phyloP scores from a whole-genome alignment of 1,140 invertebrate genomes.

The Polypedilum vanderplanki region DNA sequence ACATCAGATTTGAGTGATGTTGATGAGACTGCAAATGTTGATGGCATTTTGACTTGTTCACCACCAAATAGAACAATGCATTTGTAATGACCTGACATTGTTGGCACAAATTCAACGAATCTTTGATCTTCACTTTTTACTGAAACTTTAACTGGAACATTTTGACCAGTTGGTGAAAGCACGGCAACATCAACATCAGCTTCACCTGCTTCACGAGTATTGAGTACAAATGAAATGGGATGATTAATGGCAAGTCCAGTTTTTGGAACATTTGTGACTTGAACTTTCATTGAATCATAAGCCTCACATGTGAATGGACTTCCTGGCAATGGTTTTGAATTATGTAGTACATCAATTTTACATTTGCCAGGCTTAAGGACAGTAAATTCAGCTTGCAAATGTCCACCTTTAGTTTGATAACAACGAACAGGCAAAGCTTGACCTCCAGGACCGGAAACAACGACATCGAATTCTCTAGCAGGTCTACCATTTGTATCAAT shows the following conservation, averaged over 20 bases:
- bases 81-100: conserved; percentile 81
- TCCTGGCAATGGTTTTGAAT: conserved; percentile 83
- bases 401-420: conserved; percentile 92
- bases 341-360: conserved; percentile 78
- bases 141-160: conserved; percentile 70
- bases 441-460: conserved; percentile 80
- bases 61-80: conserved; percentile 84
- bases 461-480: conserved; percentile 84
- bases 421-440: conserved; percentile 87
- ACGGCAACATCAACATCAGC: conserved; percentile 86
- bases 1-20: conserved; percentile 43
- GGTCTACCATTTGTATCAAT: conserved; percentile 80
- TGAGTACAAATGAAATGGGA: conserved; percentile 74
- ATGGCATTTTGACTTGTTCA: conserved; percentile 51
- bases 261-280: conserved; percentile 62
- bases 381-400: conserved; percentile 85
- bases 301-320: conserved; percentile 95
- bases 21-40: conserved; percentile 47
- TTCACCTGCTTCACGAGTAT: conserved; percentile 76
- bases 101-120: conserved; percentile 78
- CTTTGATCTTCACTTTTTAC: conserved; percentile 64
- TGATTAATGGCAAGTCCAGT: conserved; percentile 78
- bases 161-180: conserved; percentile 79
- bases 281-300: conserved; percentile 78
- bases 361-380: conserved; percentile 66